Evolutionary conservation across 2,888 invertebrate species (phyloP), one percentile per base, ranked within the genome.

Genomic region (Spisula subtruncata): DNA sequence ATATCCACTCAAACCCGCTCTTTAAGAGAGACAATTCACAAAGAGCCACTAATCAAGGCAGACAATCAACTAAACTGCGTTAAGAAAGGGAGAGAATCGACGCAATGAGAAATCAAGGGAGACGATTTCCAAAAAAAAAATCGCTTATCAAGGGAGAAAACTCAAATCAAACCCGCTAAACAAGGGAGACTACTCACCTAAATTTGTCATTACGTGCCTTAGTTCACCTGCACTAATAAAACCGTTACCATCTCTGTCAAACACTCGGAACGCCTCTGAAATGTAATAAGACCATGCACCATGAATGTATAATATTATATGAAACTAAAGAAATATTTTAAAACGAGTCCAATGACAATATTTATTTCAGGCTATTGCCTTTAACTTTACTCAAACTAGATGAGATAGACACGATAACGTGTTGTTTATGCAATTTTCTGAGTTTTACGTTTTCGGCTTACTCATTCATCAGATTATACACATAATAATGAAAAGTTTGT

Each of bases 241-340:
- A 0, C 94, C 94, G 85, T 94, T 92, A 5, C 93, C 91, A 79
- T 94, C 92, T 54, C 90, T 91, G 81, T 94, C 94, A 25, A 94
- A 94, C 18, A 89, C 89, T 20, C 89, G 86, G 48, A 89, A 89
- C 25, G 89, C 89, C 41, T 89, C 89, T 89, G 87, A 66, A 89
- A 89, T 35, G n/a, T 35, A 41, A 5, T 41, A 41, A 41, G 4
- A 41, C 8, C 8, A 41, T 41, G n/a, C 41, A 41, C n/a, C n/a
- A n/a, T n/a, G n/a, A n/a, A n/a, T n/a, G 29, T n/a, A 71, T 20
- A n/a, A 25, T 75, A 10, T n/a, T n/a, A n/a, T n/a, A n/a, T n/a
- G n/a, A n/a, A n/a, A n/a, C n/a, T n/a, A n/a, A n/a, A n/a, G n/a
- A n/a, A n/a, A n/a, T n/a, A n/a, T n/a, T n/a, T n/a, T n/a, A n/a